These are phyloP conservation scores for Sitodiplosis mosellana DNA, from an alignment of 1,140 invertebrate species.

Conservation along the genomic window DNA sequence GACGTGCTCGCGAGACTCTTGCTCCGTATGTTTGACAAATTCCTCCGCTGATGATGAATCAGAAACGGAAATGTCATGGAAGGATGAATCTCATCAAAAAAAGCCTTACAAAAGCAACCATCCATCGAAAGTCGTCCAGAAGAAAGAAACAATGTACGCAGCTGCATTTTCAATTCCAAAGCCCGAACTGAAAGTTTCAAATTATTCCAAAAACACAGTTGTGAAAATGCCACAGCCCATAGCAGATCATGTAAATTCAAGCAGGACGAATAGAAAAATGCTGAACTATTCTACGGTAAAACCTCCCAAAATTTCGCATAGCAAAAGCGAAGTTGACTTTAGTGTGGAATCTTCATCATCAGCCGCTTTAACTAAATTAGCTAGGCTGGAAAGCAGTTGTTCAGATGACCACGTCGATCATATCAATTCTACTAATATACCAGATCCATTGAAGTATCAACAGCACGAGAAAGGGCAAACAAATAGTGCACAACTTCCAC, in stretches of 20 bases:
- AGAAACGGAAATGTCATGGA: not conserved
- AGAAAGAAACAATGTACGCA: constrained; percentile 20
- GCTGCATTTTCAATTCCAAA: constrained; percentile 25
- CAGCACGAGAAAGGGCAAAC: not conserved
- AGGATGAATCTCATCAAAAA: not conserved
- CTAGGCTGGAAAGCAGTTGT: not conserved
- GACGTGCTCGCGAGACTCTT: not conserved
- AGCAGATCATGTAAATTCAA: not conserved
- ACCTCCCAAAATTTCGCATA: too few species aligned
- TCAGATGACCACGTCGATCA: not conserved
- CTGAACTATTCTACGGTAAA: not conserved
- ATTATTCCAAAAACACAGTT: not conserved
- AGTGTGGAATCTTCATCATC: not conserved
- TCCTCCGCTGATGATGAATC: not conserved
- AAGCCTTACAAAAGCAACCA: constrained; percentile 15
- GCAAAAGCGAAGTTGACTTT: not conserved
- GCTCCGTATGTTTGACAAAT: not conserved
- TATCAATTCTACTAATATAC: not conserved
- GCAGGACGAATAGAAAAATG: not conserved
- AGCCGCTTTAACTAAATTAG: not conserved
- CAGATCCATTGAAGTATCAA: not conserved
- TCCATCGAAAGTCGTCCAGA: constrained; percentile 21
- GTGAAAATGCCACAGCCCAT: not conserved
- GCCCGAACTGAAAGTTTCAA: constrained; percentile 12
- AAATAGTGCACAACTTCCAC: not conserved